Evolutionary conservation across 2,888 invertebrate species (phyloP), one percentile per base, ranked within the genome.

Genomic region (Parnassius orleans): DNA sequence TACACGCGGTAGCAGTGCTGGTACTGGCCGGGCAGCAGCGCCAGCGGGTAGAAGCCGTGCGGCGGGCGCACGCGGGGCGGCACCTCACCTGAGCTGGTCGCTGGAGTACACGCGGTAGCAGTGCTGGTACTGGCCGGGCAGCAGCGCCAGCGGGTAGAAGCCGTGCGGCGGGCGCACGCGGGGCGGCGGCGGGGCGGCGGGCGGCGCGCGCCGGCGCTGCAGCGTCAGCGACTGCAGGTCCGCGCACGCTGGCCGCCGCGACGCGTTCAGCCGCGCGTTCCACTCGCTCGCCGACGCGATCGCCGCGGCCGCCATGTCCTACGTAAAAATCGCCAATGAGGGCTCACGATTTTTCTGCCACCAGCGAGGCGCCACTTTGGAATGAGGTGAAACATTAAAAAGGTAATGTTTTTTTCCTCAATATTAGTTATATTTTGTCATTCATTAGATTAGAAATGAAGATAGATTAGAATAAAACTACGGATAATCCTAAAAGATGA

Each of bases 71-170:
- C 98, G 95, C 19, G 99, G 99, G 92, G 19, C 98, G n/a, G 46
- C 5, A 24, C 12, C 10, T 3, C 58, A 86, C 87, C 87, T 71
- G 24, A 99, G 91, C 85, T 99, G 98, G 12, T 95, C 94, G 9
- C 97, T 92, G 2, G 96, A 95, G 82, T 97, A 98, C 63, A 84
- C 74, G 76, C 95, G 94, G 86, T 96, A 98, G 79, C 94, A 93
- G 84, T 98, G 97, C 71, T 96, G 96, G 90, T 95, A 99, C 90
- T 99, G 99, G n/a, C 99, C 99, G 47, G 98, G 98, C 73, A 99
- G 95, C 68, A 99, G 92, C 53, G 99, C 95, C 66, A 98, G 95
- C 19, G 99, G 99, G 93, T 98, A 99, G 83, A 94, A 85, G 70
- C 93, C 93, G 57, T 89, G 90, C 56, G 93, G 91, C 62, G 93